Evolutionary conservation across 2,888 invertebrate species (phyloP).

Genomic region (Bruchidius siliquastri): DNA sequence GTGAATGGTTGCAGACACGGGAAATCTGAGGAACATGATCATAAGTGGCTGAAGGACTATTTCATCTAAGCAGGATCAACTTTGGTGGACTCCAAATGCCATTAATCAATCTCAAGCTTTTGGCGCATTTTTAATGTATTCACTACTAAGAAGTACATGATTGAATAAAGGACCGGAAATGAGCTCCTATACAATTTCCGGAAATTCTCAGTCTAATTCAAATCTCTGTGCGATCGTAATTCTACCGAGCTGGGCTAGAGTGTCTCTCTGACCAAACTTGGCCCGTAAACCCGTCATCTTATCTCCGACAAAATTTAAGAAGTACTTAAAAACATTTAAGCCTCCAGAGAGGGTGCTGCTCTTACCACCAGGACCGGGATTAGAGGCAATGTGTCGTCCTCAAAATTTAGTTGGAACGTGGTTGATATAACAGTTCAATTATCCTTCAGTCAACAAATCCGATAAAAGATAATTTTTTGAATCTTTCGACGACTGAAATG

Average conservation of each 20-base stretch:
- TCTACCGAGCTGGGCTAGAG: neutral
- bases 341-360: slow-evolving; percentile 17
- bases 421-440: too few species aligned
- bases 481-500: too few species aligned
- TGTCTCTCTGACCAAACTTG: slow-evolving; percentile 14
- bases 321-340: slow-evolving; percentile 31
- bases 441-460: too few species aligned
- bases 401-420: too few species aligned
- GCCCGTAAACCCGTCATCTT: slow-evolving; percentile 28
- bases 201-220: neutral
- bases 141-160: neutral
- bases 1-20: too few species aligned
- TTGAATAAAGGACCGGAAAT: neutral
- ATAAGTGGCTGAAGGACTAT: too few species aligned
- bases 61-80: too few species aligned
- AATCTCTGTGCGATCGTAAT: neutral
- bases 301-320: slow-evolving; percentile 29
- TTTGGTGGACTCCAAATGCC: too few species aligned
- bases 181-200: neutral
- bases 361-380: neutral
- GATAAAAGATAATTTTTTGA: too few species aligned
- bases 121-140: too few species aligned
- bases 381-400: slow-evolving; percentile 27
- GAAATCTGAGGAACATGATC: too few species aligned
- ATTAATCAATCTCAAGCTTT: too few species aligned